These are phyloP conservation scores for Notamacropus eugenii DNA, from an alignment of 2,797 vertebrate genomes.

Conservation along the genomic window DNA sequence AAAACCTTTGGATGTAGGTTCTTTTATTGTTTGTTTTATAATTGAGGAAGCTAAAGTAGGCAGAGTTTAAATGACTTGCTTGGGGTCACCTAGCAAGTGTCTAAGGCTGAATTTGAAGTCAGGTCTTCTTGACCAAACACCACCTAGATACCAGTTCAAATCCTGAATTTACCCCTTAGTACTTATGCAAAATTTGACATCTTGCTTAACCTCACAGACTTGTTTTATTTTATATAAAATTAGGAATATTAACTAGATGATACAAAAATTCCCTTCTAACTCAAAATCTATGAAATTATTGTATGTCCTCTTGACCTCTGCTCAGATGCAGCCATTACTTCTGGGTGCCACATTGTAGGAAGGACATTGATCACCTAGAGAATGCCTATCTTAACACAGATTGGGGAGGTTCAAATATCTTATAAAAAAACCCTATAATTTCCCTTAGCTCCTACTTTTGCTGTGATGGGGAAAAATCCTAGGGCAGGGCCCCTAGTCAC, in stretches of 20 bases:
- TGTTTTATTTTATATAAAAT: not conserved
- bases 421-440: not conserved
- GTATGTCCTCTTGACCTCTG: not conserved
- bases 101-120: not conserved
- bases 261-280: not conserved
- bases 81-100: not conserved
- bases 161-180: not conserved
- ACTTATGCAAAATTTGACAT: not conserved
- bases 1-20: not conserved
- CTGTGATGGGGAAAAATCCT: not conserved
- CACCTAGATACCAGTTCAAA: not conserved
- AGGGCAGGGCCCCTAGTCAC: not conserved
- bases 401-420: not conserved
- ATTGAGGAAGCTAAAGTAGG: not conserved
- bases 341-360: not conserved
- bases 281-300: not conserved
- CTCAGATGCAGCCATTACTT: not conserved
- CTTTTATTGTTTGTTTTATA: not conserved
- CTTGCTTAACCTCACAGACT: not conserved
- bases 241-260: not conserved
- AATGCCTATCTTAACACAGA: not conserved
- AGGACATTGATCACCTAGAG: not conserved
- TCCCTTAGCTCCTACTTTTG: not conserved
- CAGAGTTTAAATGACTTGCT: not conserved
- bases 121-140: not conserved